Conservation (phyloP, 1,140 invertebrate species). For the Drosophila funebris region DNA sequence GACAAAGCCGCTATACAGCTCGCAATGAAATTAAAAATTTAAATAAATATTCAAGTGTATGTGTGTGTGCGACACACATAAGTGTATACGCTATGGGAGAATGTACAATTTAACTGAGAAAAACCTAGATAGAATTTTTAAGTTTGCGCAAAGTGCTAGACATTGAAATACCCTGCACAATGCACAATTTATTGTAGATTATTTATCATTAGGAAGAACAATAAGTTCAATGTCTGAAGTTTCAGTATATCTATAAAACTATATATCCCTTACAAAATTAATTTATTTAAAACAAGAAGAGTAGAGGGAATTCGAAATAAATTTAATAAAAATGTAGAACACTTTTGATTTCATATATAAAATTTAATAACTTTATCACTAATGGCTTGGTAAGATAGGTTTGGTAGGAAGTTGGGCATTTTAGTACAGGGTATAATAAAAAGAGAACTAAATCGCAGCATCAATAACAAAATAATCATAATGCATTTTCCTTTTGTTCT, state of each 20-base stretch:
- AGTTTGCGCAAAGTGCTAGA: background rate
- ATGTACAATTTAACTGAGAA: slow-evolving; percentile 6
- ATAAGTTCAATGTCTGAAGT: too few relatives aligned
- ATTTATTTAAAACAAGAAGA: too few relatives aligned
- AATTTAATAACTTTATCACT: too few relatives aligned
- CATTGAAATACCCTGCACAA: background rate
- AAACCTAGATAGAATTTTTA: background rate
- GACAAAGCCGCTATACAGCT: slow-evolving; percentile 33
- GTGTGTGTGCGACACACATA: background rate
- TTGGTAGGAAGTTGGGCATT: background rate
- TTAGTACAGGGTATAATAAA: background rate
- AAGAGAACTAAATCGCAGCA: slow-evolving; percentile 3
- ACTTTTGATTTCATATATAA: too few relatives aligned
- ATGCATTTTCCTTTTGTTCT: slow-evolving; percentile 55
- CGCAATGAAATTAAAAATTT: slow-evolving; percentile 58
- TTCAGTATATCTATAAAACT: too few relatives aligned
- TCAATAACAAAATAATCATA: slow-evolving; percentile 53
- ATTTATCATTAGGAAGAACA: too few relatives aligned
- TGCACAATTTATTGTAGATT: too few relatives aligned
- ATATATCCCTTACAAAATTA: too few relatives aligned
- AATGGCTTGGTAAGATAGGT: too few relatives aligned
- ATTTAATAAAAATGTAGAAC: too few relatives aligned
- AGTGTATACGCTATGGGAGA: background rate
- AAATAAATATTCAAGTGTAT: slow-evolving; percentile 32
- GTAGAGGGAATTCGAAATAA: too few relatives aligned